Evolutionary conservation across 92 coral and sea anemone species (phyloP).

Genomic region (Zoanthus solanderi): DNA sequence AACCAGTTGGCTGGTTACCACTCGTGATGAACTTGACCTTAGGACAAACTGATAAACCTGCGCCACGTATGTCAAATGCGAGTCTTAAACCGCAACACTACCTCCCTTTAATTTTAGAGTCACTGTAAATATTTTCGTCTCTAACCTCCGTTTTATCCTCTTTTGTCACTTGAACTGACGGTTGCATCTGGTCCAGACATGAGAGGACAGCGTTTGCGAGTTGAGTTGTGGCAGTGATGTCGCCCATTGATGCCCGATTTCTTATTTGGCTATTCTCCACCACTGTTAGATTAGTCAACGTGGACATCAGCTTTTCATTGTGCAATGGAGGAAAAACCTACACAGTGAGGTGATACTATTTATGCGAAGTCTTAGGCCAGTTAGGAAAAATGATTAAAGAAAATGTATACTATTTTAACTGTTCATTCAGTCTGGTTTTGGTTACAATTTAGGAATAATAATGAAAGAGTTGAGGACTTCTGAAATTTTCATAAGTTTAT

Average conservation of each 20-base stretch:
- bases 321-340: constrained; percentile 16
- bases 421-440: no score
- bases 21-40: no score
- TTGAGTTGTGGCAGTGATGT: neutral
- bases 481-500: no score
- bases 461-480: no score
- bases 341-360: neutral
- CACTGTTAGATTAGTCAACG: constrained; percentile 1
- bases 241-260: neutral
- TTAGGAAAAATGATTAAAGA: no score
- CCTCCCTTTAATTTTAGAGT: neutral
- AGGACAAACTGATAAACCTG: no score
- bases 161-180: neutral
- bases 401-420: no score
- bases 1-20: no score
- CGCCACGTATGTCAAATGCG: no score
- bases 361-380: no score
- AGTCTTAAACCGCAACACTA: no score
- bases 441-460: no score
- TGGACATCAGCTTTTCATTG: neutral
- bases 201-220: neutral
- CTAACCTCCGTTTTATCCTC: constrained; percentile 19
- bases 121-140: neutral
- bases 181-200: constrained; percentile 9
- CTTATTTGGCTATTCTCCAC: constrained; percentile 6